phyloP scores from a whole-genome alignment of 1,140 invertebrate genomes.

The Trachelipus rathkii region DNA sequence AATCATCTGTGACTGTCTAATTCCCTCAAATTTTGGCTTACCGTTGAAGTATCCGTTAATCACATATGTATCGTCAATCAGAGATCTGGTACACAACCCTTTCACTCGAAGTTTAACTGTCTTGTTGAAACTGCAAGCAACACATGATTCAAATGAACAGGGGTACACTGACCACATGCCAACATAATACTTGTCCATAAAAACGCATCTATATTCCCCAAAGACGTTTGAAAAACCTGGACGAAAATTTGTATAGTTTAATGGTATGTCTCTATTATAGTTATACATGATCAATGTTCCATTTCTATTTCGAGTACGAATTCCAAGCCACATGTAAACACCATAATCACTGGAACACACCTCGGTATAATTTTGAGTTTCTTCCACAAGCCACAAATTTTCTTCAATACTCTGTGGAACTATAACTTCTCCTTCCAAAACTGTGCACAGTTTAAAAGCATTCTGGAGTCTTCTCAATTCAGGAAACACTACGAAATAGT shows the following conservation, averaged over 20 bases:
- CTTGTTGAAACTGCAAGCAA: constrained; percentile 34
- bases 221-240: constrained; percentile 18
- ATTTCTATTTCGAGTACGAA: not conserved
- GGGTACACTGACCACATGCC: constrained; percentile 36
- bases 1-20: constrained; percentile 32
- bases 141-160: constrained; percentile 33
- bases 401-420: constrained; percentile 29
- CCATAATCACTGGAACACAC: constrained; percentile 32
- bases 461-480: constrained; percentile 32
- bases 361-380: constrained; percentile 1
- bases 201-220: constrained; percentile 20
- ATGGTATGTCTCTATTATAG: constrained; percentile 21
- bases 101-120: constrained; percentile 27
- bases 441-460: constrained; percentile 30
- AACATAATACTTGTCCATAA: constrained; percentile 25
- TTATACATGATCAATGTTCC: constrained; percentile 20
- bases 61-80: constrained; percentile 28
- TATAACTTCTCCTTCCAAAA: constrained; percentile 32
- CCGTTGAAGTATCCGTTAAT: constrained; percentile 32
- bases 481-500: constrained; percentile 34
- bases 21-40: constrained; percentile 33
- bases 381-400: constrained; percentile 22
- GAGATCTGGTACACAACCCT: constrained; percentile 29
- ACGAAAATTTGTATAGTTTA: constrained; percentile 37
- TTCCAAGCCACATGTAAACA: constrained; percentile 35